Percentiles rank a stretch among this genome's conserved stretches.
These are phyloP conservation scores for Meloidogyne chitwoodi DNA, from an alignment of 1,140 invertebrate species.

Conservation along the genomic window DNA sequence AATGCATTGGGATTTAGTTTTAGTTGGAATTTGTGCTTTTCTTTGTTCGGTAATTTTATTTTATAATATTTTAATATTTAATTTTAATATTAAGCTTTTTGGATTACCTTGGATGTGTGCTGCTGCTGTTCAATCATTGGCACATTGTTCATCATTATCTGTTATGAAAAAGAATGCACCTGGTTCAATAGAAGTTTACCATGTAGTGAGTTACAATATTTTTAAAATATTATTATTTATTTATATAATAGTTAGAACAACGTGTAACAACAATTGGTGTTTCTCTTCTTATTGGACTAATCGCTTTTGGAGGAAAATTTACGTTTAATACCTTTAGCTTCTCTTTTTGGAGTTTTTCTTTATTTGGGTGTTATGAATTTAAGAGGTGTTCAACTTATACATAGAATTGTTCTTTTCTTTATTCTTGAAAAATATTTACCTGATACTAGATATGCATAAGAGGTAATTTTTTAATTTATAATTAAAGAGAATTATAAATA, in stretches of 20 bases:
- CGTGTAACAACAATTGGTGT: conserved; percentile 54
- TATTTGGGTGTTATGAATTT: conserved; percentile 75
- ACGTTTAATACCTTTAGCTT: conserved; percentile 78
- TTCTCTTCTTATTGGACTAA: conserved; percentile 49
- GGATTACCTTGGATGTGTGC: conserved; percentile 91
- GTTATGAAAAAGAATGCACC: conserved; percentile 74
- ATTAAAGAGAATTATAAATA: no score
- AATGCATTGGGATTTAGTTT: conserved; percentile 87
- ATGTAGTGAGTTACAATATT: not conserved
- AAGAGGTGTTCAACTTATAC: conserved; percentile 47
- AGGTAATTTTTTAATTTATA: no score
- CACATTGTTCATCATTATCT: conserved; percentile 84
- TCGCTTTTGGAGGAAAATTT: conserved; percentile 71
- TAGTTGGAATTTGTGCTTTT: conserved; percentile 77
- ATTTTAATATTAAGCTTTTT: no score
- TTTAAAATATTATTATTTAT: no score
- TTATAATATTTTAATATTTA: conserved; percentile 41
- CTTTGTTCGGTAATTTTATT: conserved; percentile 63
- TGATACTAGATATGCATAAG: conserved; percentile 34
- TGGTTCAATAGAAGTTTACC: conserved; percentile 71
- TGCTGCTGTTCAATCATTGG: conserved; percentile 85
- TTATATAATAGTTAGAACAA: conserved; percentile 36
- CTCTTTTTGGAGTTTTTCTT: conserved; percentile 89
- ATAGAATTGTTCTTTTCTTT: conserved; percentile 49
- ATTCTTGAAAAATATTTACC: conserved; percentile 55